Evolutionary conservation across 2,113 vertebrate genomes (phyloP), one percentile per base, ranked within the genome.

Genomic region (Heterochromis multidens): DNA sequence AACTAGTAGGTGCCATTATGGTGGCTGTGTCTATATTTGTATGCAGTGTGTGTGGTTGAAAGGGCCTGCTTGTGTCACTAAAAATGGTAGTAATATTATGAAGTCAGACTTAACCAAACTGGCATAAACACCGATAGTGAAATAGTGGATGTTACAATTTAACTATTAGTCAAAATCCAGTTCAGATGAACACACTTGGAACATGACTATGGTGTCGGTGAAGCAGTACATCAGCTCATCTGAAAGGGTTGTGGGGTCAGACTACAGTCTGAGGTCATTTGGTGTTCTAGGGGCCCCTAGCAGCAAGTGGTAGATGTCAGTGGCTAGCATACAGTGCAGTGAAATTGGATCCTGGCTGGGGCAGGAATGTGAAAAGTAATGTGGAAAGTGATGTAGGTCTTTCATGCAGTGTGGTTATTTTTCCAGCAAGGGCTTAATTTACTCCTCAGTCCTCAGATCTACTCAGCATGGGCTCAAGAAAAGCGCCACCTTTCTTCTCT

Each of bases 371-470:
- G 80, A 88, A 89, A 86, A 86, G 81, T 88, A 85, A 80, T 87
- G 89, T 93, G 89, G 86, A 91, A 93, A 93, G 85, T 91, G 93
- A 92, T 90, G 87, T 81, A 46, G 86, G 79, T 88, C 85, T 91
- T 82, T 92, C 70, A 83, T 90, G 89, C 84, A 54, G 84, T 56
- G 74, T 14, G 60, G 86, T 87, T 85, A 82, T 89, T 93, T 79
- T 94, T 93, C 86, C 91, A 90, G 78, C 76, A 46, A 87, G 31
- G 77, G 84, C 81, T 89, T 90, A 90, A 94, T 91, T 91, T 89
- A 91, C 90, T 77, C 79, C 78, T 89, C 21, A 56, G 80, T 85
- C 79, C 77, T 62, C 54, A 6, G 31, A 85, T 74, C 80, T 35
- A 5, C 82, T 61, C 43, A 80, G 90, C 84, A 12, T 86, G 84